Evolutionary conservation across 2,113 vertebrate species (phyloP).

Genomic region (Empidonax traillii): DNA sequence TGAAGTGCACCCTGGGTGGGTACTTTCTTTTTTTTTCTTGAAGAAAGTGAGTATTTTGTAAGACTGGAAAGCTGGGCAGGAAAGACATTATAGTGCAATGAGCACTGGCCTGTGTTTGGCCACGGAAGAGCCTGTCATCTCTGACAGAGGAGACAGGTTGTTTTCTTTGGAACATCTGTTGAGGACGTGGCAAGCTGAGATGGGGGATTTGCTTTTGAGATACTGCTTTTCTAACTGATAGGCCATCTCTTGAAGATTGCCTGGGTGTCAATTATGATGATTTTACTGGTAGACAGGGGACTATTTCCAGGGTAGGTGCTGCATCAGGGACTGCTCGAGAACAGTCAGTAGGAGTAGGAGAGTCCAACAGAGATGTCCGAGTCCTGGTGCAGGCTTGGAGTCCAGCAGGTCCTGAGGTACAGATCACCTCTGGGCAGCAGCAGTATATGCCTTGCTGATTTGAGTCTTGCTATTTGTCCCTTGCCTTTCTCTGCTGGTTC

Average conservation of each 20-base stretch:
- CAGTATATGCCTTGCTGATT: not conserved
- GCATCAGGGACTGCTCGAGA: not conserved
- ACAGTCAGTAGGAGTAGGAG: not conserved
- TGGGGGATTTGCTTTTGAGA: not conserved
- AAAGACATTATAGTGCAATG: not conserved
- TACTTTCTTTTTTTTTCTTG: not conserved
- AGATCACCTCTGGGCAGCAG: not conserved
- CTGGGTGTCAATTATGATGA: not conserved
- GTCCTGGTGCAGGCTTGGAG: accelerated
- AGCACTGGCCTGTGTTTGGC: not conserved
- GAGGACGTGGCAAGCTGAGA: accelerated
- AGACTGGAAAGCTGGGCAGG: not conserved
- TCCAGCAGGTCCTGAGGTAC: not conserved
- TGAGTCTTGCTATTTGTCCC: not conserved
- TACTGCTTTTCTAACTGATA: not conserved
- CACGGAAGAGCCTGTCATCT: not conserved
- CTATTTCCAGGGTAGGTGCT: not conserved
- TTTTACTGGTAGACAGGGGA: not conserved
- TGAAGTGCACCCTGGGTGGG: not conserved
- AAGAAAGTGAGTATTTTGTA: not conserved
- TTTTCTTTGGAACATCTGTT: not conserved
- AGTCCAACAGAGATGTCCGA: not conserved
- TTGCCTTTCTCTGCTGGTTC: not conserved
- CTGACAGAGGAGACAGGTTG: not conserved
- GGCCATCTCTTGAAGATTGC: not conserved